These are phyloP conservation scores for Blomia tropicalis DNA, from an alignment of 2,888 invertebrate species.

Conservation along the genomic window DNA sequence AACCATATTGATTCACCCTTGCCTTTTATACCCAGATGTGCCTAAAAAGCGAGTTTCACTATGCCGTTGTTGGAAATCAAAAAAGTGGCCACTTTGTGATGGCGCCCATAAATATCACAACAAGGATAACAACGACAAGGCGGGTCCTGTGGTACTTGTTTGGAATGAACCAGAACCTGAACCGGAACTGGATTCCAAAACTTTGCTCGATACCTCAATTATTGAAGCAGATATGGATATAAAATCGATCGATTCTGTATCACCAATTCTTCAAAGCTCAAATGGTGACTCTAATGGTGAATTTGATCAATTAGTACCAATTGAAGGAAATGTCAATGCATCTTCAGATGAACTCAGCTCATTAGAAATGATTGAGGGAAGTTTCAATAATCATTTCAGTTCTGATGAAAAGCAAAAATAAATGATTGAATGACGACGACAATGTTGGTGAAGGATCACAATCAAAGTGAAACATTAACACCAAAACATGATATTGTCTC, in stretches of 20 bases:
- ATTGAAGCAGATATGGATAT: slow-evolving; percentile 10
- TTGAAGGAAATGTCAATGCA: neutral
- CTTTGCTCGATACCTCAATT: neutral
- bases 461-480: neutral
- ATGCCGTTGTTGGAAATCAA: slow-evolving; percentile 23
- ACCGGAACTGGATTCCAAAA: neutral
- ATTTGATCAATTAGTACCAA: neutral
- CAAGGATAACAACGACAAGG: slow-evolving; percentile 16
- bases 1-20: too few species aligned
- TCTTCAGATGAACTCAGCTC: slow-evolving; percentile 18
- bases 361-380: slow-evolving; percentile 21
- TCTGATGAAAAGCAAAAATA: slow-evolving; percentile 1
- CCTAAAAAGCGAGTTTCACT: slow-evolving; percentile 19
- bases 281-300: neutral
- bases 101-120: slow-evolving; percentile 22
- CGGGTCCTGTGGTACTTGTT: slow-evolving; percentile 17
- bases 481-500: neutral
- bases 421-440: neutral
- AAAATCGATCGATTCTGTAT: slow-evolving; percentile 7
- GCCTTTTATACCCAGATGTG: neutral
- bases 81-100: slow-evolving; percentile 23
- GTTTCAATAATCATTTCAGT: neutral
- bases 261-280: neutral
- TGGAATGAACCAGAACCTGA: neutral
- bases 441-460: neutral